Evolutionary conservation across 2,113 vertebrate species (phyloP).

Genomic region (Gallinago media): DNA sequence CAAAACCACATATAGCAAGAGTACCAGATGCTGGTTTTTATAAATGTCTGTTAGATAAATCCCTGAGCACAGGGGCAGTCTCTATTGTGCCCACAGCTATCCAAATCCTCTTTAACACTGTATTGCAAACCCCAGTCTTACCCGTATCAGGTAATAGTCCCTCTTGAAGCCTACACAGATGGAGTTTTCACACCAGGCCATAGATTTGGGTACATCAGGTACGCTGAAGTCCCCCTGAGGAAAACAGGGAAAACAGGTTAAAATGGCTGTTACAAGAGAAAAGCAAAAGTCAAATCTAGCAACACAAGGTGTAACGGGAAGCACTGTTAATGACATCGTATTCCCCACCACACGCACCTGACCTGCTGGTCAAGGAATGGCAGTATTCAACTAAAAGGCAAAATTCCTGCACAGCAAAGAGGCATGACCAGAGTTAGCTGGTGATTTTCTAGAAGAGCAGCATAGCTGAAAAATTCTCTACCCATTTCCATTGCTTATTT

Average conservation of each 20-base stretch:
- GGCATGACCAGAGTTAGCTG: not conserved
- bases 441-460: not conserved
- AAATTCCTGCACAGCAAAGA: not conserved
- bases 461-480: not conserved
- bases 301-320: not conserved
- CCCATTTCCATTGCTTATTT: not conserved
- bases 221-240: conserved; percentile 91
- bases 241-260: conserved; percentile 4
- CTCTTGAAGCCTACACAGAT: conserved; percentile 98
- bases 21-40: not conserved
- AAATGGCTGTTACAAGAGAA: not conserved
- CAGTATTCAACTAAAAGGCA: not conserved
- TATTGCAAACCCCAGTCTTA: conserved; percentile 57
- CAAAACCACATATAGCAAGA: not conserved
- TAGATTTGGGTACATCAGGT: conserved; percentile 96
- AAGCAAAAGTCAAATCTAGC: not conserved
- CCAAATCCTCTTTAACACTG: not conserved
- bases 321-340: rapidly evolving
- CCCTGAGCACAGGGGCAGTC: not conserved
- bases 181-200: conserved; percentile 98
- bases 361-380: not conserved
- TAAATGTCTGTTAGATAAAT: not conserved
- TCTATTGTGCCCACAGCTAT: not conserved
- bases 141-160: conserved; percentile 96
- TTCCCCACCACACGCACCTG: not conserved